Conservation (phyloP, 1,140 invertebrate genomes). For the Phymastichus coffea region DNA sequence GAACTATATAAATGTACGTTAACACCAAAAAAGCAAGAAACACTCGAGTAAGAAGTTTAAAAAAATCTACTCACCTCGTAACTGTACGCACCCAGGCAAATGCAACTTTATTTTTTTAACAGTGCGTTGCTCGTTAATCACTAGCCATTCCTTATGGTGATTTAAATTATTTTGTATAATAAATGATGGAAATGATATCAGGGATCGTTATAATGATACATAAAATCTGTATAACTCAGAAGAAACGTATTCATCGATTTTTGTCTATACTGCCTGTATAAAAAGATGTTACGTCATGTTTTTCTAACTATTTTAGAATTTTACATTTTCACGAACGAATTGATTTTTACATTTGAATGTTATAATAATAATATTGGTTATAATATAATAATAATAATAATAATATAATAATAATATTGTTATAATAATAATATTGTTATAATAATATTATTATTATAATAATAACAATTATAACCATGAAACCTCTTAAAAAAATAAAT, state of each 20-base stretch:
- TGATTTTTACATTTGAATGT: too few species aligned
- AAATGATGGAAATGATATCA: conserved; percentile 5
- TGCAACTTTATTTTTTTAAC: conserved; percentile 12
- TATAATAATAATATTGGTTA: too few species aligned
- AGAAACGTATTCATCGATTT: not conserved
- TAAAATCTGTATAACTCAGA: conserved; percentile 11
- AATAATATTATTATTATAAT: too few species aligned
- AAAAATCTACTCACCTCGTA: conserved; percentile 16
- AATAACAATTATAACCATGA: too few species aligned
- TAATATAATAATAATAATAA: too few species aligned
- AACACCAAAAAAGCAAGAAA: not conserved
- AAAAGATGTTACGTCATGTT: not conserved
- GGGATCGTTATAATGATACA: conserved; percentile 16
- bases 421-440: too few species aligned
- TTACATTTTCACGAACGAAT: too few species aligned
- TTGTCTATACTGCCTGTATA: conserved; percentile 8
- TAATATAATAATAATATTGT: too few species aligned
- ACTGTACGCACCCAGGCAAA: conserved; percentile 8
- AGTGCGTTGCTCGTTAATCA: conserved; percentile 1
- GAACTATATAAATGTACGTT: conserved; percentile 6
- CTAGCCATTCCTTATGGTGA: conserved; percentile 20
- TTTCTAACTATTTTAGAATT: too few species aligned
- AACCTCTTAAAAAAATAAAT: too few species aligned
- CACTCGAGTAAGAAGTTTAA: not conserved
- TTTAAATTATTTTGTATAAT: conserved; percentile 20